Evolutionary conservation across 2,888 invertebrate species (phyloP).

Genomic region (Lagria hirta): DNA sequence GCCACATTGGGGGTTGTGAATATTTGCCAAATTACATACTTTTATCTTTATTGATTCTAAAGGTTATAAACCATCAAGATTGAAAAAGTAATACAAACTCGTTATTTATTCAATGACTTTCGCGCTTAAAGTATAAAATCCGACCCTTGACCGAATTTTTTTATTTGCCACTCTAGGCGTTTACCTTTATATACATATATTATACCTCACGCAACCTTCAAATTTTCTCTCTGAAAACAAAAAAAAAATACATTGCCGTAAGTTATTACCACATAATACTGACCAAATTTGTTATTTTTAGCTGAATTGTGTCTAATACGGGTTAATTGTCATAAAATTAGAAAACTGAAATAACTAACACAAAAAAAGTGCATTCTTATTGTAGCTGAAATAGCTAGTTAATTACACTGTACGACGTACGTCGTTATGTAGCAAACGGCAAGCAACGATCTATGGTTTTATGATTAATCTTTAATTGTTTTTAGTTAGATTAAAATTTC

Average conservation of each 20-base stretch:
- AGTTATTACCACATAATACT: too few relatives aligned
- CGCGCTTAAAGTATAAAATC: constrained; percentile 26
- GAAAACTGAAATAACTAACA: too few relatives aligned
- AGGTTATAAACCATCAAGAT: constrained; percentile 16
- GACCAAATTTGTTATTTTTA: too few relatives aligned
- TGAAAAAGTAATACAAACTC: constrained; percentile 25
- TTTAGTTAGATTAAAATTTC: too few relatives aligned
- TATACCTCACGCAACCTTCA: constrained; percentile 34
- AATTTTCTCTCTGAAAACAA: constrained; percentile 37
- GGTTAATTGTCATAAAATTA: too few relatives aligned
- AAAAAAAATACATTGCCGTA: constrained; percentile 31
- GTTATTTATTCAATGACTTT: constrained; percentile 31
- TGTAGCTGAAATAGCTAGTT: too few relatives aligned
- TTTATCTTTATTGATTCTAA: constrained; percentile 12
- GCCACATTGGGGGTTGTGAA: constrained; percentile 39
- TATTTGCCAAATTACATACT: constrained; percentile 35
- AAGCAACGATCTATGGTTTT: too few relatives aligned
- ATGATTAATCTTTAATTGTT: too few relatives aligned
- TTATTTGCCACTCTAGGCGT: constrained; percentile 28
- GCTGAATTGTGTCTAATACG: too few relatives aligned
- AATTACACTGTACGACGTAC: too few relatives aligned
- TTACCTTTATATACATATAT: constrained; percentile 24
- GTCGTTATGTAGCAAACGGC: too few relatives aligned
- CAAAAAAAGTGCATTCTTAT: too few relatives aligned
- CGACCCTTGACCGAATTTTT: constrained; percentile 33